These are phyloP conservation scores for Dasypus novemcinctus DNA, from an alignment of 2,113 vertebrate genomes.

Conservation along the genomic window DNA sequence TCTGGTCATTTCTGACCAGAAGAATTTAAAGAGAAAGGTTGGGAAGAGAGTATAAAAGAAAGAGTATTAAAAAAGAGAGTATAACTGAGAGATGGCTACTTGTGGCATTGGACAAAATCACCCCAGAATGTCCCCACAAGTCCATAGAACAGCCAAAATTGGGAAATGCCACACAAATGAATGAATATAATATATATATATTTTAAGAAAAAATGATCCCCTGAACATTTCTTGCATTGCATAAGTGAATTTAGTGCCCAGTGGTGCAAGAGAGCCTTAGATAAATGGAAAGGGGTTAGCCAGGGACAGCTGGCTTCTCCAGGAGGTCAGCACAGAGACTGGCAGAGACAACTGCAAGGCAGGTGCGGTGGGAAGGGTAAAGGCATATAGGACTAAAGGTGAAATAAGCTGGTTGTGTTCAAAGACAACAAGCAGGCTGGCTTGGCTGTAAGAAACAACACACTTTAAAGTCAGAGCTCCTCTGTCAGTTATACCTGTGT, in stretches of 20 bases:
- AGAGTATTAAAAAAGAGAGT: not conserved
- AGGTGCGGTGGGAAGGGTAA: constrained; percentile 4
- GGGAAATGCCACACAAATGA: not conserved
- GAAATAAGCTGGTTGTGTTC: not conserved
- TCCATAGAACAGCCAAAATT: not conserved
- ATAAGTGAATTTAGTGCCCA: not conserved
- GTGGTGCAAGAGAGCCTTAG: not conserved
- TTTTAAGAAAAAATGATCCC: not conserved
- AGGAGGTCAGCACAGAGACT: constrained; percentile 46
- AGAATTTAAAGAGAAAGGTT: not conserved
- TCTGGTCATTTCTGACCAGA: constrained; percentile 24
- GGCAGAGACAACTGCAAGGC: constrained; percentile 66
- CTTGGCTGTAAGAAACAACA: not conserved
- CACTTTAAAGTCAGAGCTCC: not conserved
- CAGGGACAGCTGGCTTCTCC: constrained; percentile 67
- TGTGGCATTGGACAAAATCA: not conserved
- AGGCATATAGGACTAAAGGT: not conserved
- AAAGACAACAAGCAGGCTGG: not conserved
- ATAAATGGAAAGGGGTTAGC: constrained; percentile 46
- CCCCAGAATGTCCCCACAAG: not conserved
- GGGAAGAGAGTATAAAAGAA: not conserved
- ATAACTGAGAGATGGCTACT: not conserved
- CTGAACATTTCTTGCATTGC: not conserved
- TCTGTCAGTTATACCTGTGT: not conserved
- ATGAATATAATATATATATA: not conserved